Percentiles rank a stretch among this genome's conserved stretches.
phyloP scores from a whole-genome alignment of 2,113 vertebrate genomes.

The Connochaetes taurinus region DNA sequence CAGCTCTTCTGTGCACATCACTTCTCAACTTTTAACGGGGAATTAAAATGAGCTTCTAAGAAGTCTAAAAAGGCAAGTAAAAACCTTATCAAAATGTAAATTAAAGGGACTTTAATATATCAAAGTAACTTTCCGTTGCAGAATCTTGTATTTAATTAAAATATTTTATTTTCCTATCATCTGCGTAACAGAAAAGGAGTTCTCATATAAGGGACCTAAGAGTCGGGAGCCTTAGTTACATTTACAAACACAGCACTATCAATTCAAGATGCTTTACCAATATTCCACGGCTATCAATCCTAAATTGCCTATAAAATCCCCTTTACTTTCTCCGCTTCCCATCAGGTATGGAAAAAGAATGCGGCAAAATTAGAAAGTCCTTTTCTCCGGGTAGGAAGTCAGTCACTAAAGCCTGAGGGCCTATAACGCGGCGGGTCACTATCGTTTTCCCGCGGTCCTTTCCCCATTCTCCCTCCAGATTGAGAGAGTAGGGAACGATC shows the following conservation, averaged over 20 bases:
- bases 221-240: background rate
- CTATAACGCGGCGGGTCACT: background rate
- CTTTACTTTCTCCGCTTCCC: background rate
- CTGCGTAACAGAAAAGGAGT: background rate
- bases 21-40: background rate
- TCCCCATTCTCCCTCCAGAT: background rate
- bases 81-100: background rate
- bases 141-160: background rate
- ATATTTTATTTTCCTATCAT: background rate
- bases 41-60: background rate
- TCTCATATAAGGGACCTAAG: background rate
- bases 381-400: background rate
- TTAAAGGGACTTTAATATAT: background rate
- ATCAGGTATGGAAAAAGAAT: background rate
- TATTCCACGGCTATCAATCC: background rate
- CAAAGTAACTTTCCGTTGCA: background rate
- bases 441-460: background rate
- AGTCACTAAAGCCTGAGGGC: background rate
- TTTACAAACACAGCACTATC: background rate
- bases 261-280: background rate
- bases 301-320: background rate
- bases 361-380: background rate
- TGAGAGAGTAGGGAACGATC: background rate
- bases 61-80: background rate
- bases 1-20: background rate